Base-by-base conservation (phyloP, 1,140 invertebrate genomes). In the Caenorhabditis remanei region DNA sequence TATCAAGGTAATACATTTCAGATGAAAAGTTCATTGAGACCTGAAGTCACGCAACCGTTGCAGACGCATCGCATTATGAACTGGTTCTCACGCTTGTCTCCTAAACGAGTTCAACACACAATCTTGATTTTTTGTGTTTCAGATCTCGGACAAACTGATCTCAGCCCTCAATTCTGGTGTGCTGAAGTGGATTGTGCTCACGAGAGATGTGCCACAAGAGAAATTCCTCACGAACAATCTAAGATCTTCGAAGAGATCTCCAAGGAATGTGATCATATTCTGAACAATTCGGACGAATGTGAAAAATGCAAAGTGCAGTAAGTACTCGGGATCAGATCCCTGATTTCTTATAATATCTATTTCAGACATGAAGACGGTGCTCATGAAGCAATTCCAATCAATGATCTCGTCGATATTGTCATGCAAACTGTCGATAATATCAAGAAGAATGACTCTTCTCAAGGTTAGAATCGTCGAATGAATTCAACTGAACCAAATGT, bases 381-480 rank as follows among this genome's bases (percentile, higher is more conserved):
- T 32, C 71, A 79, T 4, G 71, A 79, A 53, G 43, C 71, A 11
- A 79, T 79, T 79, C 71, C 71, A 53, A 79, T 79, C 8, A 40
- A 58, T 75, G 87, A 87, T 84, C 87, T 87, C 21, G 87, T 87
- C 7, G 83, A 87, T 48, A 87, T 87, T 43, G 87, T 87, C n/a
- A 48, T 87, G 50, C 83, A 87, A 63, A 87, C 82, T 53, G 83
- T 82, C 7, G 61, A 87, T n/a, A 87, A 83, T 67, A 1, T 87
- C 13, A 87, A 87, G 50, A 41, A 65, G 61, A 40, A 56, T 48
- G 55, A 61, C 3, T 48, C 83, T 11, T 46, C 41, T 5, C 41
- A 43, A 9, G 58, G 83, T 84, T 43, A 83, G 19, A 58, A 4
- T 9, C 11, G 9, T 21, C 58, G 21, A 41, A 6, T 61, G 1